phyloP scores from a whole-genome alignment of 2,797 vertebrate species.

The Oryzias sinensis region DNA sequence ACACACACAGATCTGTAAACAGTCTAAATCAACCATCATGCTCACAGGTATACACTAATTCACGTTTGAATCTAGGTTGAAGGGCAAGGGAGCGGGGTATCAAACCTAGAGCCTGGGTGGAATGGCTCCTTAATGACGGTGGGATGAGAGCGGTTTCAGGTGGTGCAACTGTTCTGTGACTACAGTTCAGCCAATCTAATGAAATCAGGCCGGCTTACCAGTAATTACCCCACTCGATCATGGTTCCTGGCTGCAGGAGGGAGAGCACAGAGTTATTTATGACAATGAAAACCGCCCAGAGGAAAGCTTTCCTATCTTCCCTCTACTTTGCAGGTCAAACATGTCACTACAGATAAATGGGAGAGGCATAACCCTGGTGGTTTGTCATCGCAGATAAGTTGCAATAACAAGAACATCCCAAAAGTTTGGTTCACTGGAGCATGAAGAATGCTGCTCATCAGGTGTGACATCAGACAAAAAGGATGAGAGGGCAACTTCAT shows the following conservation, averaged over 20 bases:
- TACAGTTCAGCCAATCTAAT: slow-evolving; percentile 57
- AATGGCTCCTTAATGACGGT: slow-evolving; percentile 53
- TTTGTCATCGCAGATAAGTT: slow-evolving; percentile 38
- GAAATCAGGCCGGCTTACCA: slow-evolving; percentile 83
- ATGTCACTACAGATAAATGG: slow-evolving; percentile 21
- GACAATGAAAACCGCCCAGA: slow-evolving; percentile 13
- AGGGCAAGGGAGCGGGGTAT: slow-evolving; percentile 25
- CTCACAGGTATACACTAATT: slow-evolving; percentile 1
- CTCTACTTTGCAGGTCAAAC: slow-evolving; percentile 24
- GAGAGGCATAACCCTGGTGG: slow-evolving; percentile 10
- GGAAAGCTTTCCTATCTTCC: slow-evolving; percentile 2
- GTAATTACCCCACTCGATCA: slow-evolving; percentile 99
- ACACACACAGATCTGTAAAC: no score
- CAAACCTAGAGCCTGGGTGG: slow-evolving; percentile 40
- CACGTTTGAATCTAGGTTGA: slow-evolving; percentile 26
- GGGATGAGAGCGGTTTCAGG: slow-evolving; percentile 39
- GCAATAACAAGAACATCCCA: slow-evolving; percentile 18
- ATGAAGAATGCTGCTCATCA: slow-evolving; percentile 15
- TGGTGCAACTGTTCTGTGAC: slow-evolving; percentile 55
- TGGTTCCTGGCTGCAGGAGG: slow-evolving; percentile 91
- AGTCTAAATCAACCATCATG: slow-evolving; percentile 5
- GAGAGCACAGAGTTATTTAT: slow-evolving; percentile 39
- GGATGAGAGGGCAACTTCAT: slow-evolving; percentile 14
- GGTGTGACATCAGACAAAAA: slow-evolving; percentile 18
- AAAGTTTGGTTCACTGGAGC: slow-evolving; percentile 17